phyloP scores from a whole-genome alignment of 2,888 invertebrate species.

The Mantis religiosa region DNA sequence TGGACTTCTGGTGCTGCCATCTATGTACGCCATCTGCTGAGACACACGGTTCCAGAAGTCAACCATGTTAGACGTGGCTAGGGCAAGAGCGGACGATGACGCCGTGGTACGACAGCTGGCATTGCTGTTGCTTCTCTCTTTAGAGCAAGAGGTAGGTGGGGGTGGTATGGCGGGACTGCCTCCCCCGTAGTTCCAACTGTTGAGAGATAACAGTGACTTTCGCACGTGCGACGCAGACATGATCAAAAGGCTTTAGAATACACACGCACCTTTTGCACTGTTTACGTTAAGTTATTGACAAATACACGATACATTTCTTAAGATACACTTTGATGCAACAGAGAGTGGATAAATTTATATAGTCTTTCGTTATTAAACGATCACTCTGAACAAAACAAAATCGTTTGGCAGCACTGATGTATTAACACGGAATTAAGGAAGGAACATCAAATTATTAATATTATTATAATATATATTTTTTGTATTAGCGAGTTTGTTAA shows the following conservation, averaged over 20 bases:
- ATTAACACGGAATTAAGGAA: not conserved
- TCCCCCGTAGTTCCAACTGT: constrained; percentile 11
- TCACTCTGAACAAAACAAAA: not conserved
- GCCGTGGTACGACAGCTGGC: constrained; percentile 17
- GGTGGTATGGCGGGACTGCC: not conserved
- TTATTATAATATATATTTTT: no score
- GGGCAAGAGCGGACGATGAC: constrained; percentile 10
- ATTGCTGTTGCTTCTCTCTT: constrained; percentile 26
- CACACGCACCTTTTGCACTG: not conserved
- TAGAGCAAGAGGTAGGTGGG: not conserved
- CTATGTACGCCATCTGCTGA: constrained; percentile 38
- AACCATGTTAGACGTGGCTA: constrained; percentile 22
- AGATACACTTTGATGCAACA: not conserved
- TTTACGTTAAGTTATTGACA: no score
- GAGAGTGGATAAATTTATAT: no score
- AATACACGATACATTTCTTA: not conserved
- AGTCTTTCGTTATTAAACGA: no score
- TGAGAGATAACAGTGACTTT: constrained; percentile 22
- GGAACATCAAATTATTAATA: not conserved
- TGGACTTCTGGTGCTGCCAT: constrained; percentile 34
- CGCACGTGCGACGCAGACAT: constrained; percentile 9
- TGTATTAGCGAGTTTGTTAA: not conserved
- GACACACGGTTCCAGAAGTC: constrained; percentile 39
- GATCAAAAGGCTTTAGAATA: not conserved
- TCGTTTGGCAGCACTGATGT: not conserved